Evolutionary conservation across 2,113 vertebrate genomes (phyloP).

Genomic region (Smithornis capensis): DNA sequence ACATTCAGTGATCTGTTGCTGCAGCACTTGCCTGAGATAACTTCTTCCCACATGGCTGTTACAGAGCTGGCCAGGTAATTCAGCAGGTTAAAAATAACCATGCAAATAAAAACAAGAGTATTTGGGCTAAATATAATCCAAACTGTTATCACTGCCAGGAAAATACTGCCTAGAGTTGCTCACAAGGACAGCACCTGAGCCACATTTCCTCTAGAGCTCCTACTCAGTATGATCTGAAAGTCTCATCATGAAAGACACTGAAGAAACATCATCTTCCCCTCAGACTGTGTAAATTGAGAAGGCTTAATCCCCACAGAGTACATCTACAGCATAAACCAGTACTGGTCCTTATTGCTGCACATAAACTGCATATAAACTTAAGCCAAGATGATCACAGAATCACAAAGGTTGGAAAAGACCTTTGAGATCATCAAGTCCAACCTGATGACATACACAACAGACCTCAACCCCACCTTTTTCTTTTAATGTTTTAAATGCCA

Average conservation of each 20-base stretch:
- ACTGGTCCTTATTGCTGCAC: neutral
- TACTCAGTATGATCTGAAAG: neutral
- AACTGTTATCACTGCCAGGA: neutral
- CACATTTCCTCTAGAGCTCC: neutral
- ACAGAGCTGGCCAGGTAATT: neutral
- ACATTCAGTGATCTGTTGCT: neutral
- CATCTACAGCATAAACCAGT: neutral
- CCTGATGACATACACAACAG: neutral
- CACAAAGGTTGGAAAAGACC: too few relatives aligned
- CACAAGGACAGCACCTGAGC: neutral
- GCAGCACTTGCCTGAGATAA: neutral
- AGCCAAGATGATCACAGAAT: too few relatives aligned
- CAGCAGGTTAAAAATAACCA: constrained; percentile 26
- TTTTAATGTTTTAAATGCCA: neutral
- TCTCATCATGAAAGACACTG: neutral
- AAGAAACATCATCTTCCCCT: neutral
- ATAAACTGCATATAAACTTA: neutral
- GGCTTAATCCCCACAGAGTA: neutral
- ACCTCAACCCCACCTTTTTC: fast-evolving
- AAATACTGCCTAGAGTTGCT: neutral
- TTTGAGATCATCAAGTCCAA: too few relatives aligned
- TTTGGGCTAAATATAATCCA: neutral
- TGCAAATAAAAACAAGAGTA: neutral
- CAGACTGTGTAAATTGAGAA: neutral
- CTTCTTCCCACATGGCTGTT: neutral